Evolutionary conservation across 2,797 vertebrate genomes (phyloP).

Genomic region (Anableps anableps): DNA sequence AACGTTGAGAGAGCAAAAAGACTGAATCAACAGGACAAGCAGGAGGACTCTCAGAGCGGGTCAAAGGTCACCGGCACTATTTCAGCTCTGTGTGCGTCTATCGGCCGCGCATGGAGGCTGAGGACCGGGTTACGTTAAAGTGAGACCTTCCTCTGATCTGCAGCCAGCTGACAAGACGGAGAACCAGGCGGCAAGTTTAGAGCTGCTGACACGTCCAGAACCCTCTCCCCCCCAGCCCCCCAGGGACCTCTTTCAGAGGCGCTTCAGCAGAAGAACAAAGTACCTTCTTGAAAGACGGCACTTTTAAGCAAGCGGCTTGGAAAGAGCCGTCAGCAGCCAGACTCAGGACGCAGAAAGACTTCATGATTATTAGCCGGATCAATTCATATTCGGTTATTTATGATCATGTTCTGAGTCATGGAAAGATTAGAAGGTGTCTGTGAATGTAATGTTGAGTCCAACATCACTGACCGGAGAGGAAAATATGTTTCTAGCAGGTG

Average conservation of each 20-base stretch:
- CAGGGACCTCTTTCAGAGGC: not conserved
- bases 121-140: constrained; percentile 45
- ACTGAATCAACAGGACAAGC: not conserved
- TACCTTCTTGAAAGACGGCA: not conserved
- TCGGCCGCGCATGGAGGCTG: constrained; percentile 23
- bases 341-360: too few relatives aligned
- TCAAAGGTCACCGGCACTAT: constrained; percentile 43
- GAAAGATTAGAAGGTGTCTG: too few relatives aligned
- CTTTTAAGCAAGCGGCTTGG: not conserved
- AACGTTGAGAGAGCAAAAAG: constrained; percentile 1
- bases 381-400: too few relatives aligned
- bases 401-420: too few relatives aligned
- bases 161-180: constrained; percentile 3
- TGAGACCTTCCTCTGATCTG: constrained; percentile 22
- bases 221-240: not conserved
- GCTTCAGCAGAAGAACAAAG: constrained; percentile 2
- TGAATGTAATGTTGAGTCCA: too few relatives aligned
- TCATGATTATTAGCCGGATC: too few relatives aligned
- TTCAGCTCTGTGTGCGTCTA: constrained; percentile 12
- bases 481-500: too few relatives aligned
- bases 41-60: constrained; percentile 37
- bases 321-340: too few relatives aligned
- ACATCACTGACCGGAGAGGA: too few relatives aligned
- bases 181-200: not conserved
- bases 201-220: not conserved